A percentile compares a stretch with the other conserved stretches of the same genome.
phyloP scores from a whole-genome alignment of 2,113 vertebrate species.

The Megaleporinus macrocephalus region DNA sequence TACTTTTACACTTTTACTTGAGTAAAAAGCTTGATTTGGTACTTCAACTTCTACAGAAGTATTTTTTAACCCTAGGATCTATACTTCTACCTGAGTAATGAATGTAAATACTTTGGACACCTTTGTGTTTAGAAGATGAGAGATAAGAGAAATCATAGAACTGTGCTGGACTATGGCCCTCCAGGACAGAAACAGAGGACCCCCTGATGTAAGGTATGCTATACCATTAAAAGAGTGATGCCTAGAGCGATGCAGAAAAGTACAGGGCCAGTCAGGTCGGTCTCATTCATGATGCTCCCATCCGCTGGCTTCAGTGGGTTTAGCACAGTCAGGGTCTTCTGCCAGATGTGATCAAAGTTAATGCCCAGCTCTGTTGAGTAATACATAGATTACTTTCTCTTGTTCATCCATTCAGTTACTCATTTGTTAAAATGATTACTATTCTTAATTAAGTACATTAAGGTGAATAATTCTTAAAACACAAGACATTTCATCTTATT shows the following conservation, averaged over 20 bases:
- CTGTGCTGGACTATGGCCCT: background rate
- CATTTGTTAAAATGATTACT: background rate
- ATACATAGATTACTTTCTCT: background rate
- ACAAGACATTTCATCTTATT: background rate
- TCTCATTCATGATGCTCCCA: conserved; percentile 92
- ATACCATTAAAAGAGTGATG: conserved; percentile 84
- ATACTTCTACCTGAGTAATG: no score
- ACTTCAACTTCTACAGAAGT: no score
- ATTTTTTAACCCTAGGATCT: no score
- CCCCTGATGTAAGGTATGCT: background rate
- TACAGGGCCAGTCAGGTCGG: conserved; percentile 84
- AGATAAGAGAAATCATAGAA: background rate
- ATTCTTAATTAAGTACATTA: background rate
- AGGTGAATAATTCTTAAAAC: background rate
- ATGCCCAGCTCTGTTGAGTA: conserved; percentile 85
- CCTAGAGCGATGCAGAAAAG: conserved; percentile 86
- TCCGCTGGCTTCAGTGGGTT: conserved; percentile 89
- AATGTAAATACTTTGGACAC: no score
- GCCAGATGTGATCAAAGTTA: conserved; percentile 91
- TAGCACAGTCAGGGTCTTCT: conserved; percentile 89
- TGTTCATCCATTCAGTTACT: background rate
- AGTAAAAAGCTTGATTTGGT: no score
- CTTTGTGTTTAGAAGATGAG: no score
- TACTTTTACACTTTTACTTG: no score
- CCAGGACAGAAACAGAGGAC: background rate